A percentile compares a stretch with the other conserved stretches of the same genome.
These are phyloP conservation scores for Drosophila leonis DNA, from an alignment of 2,888 invertebrate species.

Conservation along the genomic window DNA sequence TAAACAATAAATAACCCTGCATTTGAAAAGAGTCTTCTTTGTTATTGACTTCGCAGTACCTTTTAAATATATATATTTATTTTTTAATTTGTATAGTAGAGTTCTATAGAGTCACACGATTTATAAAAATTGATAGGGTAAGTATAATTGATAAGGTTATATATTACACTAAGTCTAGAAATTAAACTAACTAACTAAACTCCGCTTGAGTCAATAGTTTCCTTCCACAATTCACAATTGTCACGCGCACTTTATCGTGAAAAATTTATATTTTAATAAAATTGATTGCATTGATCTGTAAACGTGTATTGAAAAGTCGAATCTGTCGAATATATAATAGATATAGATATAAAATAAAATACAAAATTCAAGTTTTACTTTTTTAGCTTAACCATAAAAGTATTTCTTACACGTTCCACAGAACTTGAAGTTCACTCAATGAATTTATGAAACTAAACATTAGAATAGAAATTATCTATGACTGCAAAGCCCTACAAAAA, in stretches of 20 bases:
- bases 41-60: background rate
- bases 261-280: background rate
- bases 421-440: no score
- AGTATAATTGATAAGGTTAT: background rate
- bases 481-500: background rate
- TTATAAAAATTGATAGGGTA: background rate
- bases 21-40: background rate
- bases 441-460: background rate
- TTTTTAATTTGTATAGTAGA: no score
- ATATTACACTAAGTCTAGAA: background rate
- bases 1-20: background rate
- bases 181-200: no score
- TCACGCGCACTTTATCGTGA: no score
- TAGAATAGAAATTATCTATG: background rate
- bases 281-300: background rate
- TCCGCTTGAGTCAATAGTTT: no score
- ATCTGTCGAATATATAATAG: background rate
- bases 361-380: no score
- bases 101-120: no score
- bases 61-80: background rate
- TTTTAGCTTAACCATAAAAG: no score
- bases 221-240: background rate
- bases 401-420: no score
- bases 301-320: background rate
- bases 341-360: background rate